Evolutionary conservation across 2,113 vertebrate species (phyloP).

Genomic region (Eubucco bourcierii): DNA sequence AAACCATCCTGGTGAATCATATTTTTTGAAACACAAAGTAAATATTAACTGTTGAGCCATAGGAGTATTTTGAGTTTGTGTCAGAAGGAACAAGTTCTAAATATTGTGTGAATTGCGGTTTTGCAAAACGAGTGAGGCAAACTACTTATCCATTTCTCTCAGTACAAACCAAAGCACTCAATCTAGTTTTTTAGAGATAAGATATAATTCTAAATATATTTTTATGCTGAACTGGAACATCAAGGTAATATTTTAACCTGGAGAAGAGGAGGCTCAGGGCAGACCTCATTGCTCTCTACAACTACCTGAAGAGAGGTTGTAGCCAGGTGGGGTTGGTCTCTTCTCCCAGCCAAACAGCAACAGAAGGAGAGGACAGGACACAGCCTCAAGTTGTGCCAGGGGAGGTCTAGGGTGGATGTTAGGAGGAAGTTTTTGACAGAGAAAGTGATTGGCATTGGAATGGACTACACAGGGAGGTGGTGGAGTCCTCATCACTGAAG

Average conservation of each 20-base stretch:
- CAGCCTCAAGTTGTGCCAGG: too few relatives aligned
- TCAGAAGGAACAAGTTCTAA: not conserved
- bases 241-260: not conserved
- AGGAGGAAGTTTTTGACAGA: too few relatives aligned
- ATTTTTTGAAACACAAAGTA: constrained; percentile 52
- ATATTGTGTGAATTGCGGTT: not conserved
- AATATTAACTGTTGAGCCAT: constrained; percentile 33
- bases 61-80: not conserved
- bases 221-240: not conserved
- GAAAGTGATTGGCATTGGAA: too few relatives aligned
- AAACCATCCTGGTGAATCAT: constrained; percentile 37
- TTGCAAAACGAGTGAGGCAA: not conserved
- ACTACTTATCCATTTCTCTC: not conserved
- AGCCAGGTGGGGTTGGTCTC: too few relatives aligned
- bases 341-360: too few relatives aligned
- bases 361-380: too few relatives aligned
- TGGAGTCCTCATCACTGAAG: too few relatives aligned
- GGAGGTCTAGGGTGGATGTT: too few relatives aligned
- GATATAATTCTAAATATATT: not conserved
- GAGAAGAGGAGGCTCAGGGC: too few relatives aligned
- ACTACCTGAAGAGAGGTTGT: too few relatives aligned
- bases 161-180: not conserved
- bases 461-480: too few relatives aligned
- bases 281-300: too few relatives aligned
- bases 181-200: not conserved